Base-by-base conservation (phyloP, 2,113 vertebrate species). In the Rhabdornis inornatus region DNA sequence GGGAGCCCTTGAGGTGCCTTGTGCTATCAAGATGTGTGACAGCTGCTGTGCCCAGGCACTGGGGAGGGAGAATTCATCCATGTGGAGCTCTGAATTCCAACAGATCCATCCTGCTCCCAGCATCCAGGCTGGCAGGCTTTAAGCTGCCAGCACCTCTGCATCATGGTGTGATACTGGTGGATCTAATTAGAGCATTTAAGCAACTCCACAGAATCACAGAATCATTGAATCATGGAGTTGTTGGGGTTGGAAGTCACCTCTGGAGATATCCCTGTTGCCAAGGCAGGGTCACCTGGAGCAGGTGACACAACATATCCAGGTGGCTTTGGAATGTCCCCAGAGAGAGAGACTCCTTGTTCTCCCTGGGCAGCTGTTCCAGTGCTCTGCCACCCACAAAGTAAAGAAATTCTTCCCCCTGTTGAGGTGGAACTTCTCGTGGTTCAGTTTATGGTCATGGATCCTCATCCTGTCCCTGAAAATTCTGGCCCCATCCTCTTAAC, bases 371-470 rank as follows among this genome's bases (percentile, higher is more conserved):
- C 53, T 45, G 15, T 55, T 42, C 21, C 33, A 65, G 27, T 1
- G 59, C 50, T 57, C 42, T 65, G 33, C 21, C 52, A 57, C 27
- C 30, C 25, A 69, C 35, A 27, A 5, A 11, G 47, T 3, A 15
- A 55, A 61, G 20, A 60, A 69, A n/a, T 55, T 16, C n/a, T 42
- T 18, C 40, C 40, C 15, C 21, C 4, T 2, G 1, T 10, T 69
- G 40, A 31, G 30, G 47, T 49, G 47, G 47, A 69, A 20, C 30
- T 68, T 18, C 23, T 31, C 13, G 10, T 31, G 30, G 27, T 55
- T 83, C 18, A 6, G 4, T 40, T 76, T 22, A 9, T 1, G 3
- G n/a, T n/a, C 47, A 6, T 1, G 0, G 0, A n/a, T 31, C 30
- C 11, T 60, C 25, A 10, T 40, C 40, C n/a, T 47, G 4, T 2